Percentiles rank a stretch among this genome's conserved stretches.
phyloP scores from a whole-genome alignment of 2,113 vertebrate genomes.

The Phylloscopus whistleri region DNA sequence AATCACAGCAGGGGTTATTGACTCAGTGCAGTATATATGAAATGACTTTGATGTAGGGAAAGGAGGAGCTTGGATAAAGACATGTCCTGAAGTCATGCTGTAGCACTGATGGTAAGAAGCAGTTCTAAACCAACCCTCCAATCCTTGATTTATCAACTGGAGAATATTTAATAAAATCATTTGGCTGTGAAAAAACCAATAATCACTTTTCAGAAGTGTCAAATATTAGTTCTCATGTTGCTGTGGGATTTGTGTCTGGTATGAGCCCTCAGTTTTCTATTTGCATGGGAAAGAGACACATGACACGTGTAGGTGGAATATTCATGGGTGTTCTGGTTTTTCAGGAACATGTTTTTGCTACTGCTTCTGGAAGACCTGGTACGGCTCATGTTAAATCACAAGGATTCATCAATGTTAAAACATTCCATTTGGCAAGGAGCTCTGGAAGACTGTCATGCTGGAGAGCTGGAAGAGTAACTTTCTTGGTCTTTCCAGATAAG shows the following conservation, averaged over 20 bases:
- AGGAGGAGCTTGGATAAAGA: background rate
- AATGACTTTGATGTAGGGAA: background rate
- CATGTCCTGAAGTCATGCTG: background rate
- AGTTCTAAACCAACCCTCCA: background rate
- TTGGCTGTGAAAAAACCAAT: background rate
- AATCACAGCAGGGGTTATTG: background rate
- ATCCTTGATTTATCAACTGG: background rate
- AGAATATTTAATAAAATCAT: background rate
- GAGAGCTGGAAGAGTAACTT: background rate
- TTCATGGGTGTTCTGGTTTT: background rate
- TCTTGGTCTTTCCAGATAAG: background rate
- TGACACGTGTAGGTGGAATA: background rate
- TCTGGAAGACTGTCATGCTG: accelerated
- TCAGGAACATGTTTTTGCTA: background rate
- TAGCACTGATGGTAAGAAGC: background rate
- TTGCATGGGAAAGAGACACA: background rate
- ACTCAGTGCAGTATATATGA: background rate
- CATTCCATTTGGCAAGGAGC: background rate
- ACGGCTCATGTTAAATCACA: background rate
- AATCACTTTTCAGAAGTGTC: background rate
- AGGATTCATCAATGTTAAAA: background rate
- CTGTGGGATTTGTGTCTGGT: background rate
- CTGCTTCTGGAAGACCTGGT: background rate
- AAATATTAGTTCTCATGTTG: background rate
- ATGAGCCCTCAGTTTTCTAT: background rate